A percentile compares a stretch with the other conserved stretches of the same genome.
Conservation (phyloP, 2,113 vertebrate species). For the Spea multiplicata region DNA sequence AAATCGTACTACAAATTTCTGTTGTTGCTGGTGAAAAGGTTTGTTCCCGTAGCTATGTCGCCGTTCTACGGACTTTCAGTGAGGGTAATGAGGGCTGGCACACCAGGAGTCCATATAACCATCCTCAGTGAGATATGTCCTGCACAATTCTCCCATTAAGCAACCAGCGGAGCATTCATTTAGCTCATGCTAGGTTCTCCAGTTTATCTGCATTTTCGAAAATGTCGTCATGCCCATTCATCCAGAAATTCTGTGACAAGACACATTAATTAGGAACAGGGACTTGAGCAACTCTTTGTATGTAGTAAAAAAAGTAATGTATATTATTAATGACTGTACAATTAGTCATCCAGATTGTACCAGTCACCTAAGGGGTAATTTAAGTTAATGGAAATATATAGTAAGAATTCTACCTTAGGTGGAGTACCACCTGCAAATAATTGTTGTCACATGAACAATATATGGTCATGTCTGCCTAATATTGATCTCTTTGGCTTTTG, state of each 20-base stretch:
- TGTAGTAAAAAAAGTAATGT: not conserved
- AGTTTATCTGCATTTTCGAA: not conserved
- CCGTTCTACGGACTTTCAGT: not conserved
- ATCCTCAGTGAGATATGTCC: not conserved
- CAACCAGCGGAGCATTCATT: slow-evolving; percentile 21
- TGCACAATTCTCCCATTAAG: slow-evolving; percentile 23
- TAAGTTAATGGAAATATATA: not conserved
- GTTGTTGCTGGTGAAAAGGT: too few relatives aligned
- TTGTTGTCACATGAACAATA: too few relatives aligned
- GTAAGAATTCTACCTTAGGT: too few relatives aligned
- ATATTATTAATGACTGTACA: not conserved
- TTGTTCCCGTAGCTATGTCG: not conserved
- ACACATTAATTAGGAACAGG: not conserved
- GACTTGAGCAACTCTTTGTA: not conserved
- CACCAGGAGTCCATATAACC: slow-evolving; percentile 9
- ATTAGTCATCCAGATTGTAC: not conserved
- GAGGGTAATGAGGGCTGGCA: slow-evolving; percentile 10
- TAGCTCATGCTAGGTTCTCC: slow-evolving; percentile 5
- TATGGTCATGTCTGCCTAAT: too few relatives aligned
- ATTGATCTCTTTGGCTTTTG: too few relatives aligned
- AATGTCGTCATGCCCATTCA: slow-evolving; percentile 1
- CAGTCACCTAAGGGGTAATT: not conserved
- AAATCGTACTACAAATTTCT: too few relatives aligned
- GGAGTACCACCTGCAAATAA: too few relatives aligned
- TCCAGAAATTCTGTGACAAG: not conserved